phyloP scores from a whole-genome alignment of 2,888 invertebrate species.

The Eulithis testata region DNA sequence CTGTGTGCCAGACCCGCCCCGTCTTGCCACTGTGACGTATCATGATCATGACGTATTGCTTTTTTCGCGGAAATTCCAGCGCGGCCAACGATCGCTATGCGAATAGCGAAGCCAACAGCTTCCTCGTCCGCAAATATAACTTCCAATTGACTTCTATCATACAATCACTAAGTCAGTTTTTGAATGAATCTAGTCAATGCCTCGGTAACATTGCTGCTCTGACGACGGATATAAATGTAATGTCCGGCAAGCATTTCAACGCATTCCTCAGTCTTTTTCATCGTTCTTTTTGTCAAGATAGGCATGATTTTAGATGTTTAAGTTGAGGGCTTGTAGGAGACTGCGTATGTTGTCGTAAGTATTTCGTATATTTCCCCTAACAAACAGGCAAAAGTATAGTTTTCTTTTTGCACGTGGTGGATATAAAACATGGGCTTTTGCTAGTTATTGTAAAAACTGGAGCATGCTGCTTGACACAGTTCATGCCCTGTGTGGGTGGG shows the following conservation, averaged over 20 bases:
- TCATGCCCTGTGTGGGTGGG: conserved; percentile 73
- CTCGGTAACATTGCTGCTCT: neutral
- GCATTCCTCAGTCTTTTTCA: neutral
- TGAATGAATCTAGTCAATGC: conserved; percentile 2
- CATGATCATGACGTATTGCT: conserved; percentile 73
- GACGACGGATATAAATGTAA: no score
- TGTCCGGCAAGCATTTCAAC: no score
- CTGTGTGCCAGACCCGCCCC: conserved; percentile 52
- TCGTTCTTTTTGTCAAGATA: neutral
- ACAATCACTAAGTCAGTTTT: conserved; percentile 4
- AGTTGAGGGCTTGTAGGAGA: neutral
- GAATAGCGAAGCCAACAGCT: conserved; percentile 37
- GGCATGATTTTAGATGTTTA: neutral
- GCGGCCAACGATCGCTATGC: conserved; percentile 67
- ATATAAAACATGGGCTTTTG: conserved; percentile 53
- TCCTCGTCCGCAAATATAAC: conserved; percentile 23
- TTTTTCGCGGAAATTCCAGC: conserved; percentile 82
- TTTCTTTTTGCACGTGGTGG: conserved; percentile 51
- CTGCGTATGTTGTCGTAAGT: conserved; percentile 7
- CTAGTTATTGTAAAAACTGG: conserved; percentile 67
- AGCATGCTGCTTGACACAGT: conserved; percentile 76
- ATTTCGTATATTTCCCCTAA: conserved; percentile 2
- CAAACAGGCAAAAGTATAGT: conserved; percentile 25
- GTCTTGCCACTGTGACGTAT: conserved; percentile 52
- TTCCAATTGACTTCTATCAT: conserved; percentile 21